Percentiles rank a stretch among this genome's conserved stretches.
Evolutionary conservation across 2,113 vertebrate genomes (phyloP).

Genomic region (Coregonus clupeaformis): DNA sequence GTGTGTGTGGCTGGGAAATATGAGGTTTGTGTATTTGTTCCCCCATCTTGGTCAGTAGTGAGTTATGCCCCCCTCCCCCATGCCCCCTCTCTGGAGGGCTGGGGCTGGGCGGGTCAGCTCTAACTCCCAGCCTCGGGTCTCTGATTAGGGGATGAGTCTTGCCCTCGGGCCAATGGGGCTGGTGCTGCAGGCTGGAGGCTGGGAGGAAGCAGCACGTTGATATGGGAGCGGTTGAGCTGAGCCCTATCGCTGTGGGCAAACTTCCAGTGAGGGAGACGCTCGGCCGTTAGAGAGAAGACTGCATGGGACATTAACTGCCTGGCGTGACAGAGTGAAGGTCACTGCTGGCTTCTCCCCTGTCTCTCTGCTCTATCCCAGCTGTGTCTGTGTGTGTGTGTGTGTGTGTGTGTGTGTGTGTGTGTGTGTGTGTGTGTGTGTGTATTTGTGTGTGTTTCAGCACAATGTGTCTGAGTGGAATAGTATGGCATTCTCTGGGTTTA

Average conservation of each 20-base stretch:
- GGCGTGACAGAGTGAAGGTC: constrained; percentile 9
- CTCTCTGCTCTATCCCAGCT: not conserved
- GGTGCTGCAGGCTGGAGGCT: not conserved
- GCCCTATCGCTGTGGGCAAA: not conserved
- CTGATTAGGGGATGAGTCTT: constrained; percentile 53
- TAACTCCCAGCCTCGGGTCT: constrained; percentile 55
- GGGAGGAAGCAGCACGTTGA: constrained; percentile 14
- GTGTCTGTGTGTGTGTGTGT: constrained; percentile 14
- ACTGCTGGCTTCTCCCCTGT: not conserved
- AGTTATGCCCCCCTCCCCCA: not conserved
- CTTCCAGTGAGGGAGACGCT: constrained; percentile 2
- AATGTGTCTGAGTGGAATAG: not conserved
- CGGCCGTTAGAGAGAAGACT: not conserved
- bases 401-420: constrained; percentile 5
- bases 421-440: constrained; percentile 11
- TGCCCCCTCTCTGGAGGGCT: not conserved
- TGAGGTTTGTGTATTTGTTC: not conserved
- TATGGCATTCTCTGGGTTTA: constrained; percentile 19
- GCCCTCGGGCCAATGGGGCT: not conserved
- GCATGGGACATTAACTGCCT: constrained; percentile 1
- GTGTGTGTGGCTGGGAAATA: not conserved
- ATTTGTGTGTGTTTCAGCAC: not conserved
- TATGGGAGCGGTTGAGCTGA: not conserved
- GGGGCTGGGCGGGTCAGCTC: constrained; percentile 23
- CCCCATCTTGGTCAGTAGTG: not conserved